These are phyloP conservation scores for Dryomyza anilis DNA, from an alignment of 2,888 invertebrate species.

Conservation along the genomic window DNA sequence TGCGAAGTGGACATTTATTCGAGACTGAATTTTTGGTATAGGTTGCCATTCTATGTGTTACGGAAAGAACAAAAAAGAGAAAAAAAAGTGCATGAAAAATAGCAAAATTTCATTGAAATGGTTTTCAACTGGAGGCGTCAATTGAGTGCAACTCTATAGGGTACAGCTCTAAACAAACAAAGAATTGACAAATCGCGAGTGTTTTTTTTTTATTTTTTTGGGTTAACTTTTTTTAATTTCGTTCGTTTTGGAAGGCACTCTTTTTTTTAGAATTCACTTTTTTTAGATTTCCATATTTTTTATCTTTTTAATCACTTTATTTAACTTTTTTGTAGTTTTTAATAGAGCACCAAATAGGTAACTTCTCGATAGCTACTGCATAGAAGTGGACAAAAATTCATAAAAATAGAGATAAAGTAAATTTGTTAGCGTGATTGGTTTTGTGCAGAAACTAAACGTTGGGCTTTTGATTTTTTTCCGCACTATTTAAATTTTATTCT, in stretches of 20 bases:
- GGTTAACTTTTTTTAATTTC: not conserved
- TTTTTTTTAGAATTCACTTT: not conserved
- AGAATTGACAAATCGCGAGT: not conserved
- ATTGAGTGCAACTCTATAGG: not conserved
- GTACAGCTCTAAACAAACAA: not conserved
- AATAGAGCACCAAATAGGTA: too few species aligned
- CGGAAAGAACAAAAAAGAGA: not conserved
- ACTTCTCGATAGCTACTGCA: too few species aligned
- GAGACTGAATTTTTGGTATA: not conserved
- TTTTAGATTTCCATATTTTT: not conserved
- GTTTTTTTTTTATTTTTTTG: conserved; percentile 1
- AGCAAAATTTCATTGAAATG: not conserved
- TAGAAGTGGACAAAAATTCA: too few species aligned
- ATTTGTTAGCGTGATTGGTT: too few species aligned
- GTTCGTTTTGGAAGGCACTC: not conserved
- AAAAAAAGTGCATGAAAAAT: not conserved
- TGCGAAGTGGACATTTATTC: not conserved
- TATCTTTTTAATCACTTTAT: not conserved
- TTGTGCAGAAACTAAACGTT: too few species aligned
- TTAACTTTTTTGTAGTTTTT: not conserved
- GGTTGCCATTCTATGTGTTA: not conserved
- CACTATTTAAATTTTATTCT: too few species aligned
- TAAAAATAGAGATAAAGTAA: too few species aligned
- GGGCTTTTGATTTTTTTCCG: too few species aligned
- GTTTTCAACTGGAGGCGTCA: too few species aligned